Conservation (phyloP, 2,113 vertebrate genomes). For the Callaeas wilsoni region DNA sequence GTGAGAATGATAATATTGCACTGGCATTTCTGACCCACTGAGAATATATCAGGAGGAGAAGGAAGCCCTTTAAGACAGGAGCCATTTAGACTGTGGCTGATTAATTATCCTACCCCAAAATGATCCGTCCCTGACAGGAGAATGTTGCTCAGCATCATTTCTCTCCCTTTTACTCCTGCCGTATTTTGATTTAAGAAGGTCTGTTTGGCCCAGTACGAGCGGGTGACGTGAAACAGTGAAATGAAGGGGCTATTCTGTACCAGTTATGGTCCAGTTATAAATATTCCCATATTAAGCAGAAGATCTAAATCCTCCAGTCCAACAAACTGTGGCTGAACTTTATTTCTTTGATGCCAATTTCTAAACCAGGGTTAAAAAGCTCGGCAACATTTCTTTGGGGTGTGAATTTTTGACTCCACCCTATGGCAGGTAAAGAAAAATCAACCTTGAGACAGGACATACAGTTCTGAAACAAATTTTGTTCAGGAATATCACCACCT, state of each 20-base stretch:
- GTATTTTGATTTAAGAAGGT: not conserved
- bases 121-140: not conserved
- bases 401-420: not conserved
- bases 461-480: not conserved
- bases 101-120: not conserved
- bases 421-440: not conserved
- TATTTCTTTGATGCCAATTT: not conserved
- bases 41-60: conserved; percentile 49
- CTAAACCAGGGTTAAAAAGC: not conserved
- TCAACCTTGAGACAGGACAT: rapidly evolving
- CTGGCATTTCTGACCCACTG: conserved; percentile 60
- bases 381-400: not conserved
- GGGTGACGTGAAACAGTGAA: not conserved
- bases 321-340: not conserved
- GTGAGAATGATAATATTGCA: conserved; percentile 55
- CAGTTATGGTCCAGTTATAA: not conserved
- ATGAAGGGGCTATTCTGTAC: not conserved
- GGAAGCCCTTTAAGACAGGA: conserved; percentile 53
- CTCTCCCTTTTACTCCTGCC: not conserved
- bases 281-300: not conserved
- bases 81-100: not conserved
- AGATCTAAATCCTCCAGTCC: not conserved
- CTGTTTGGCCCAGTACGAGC: not conserved
- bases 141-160: not conserved
- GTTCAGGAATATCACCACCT: not conserved